Evolutionary conservation across 1,140 invertebrate genomes (phyloP).

Genomic region (Meloidogyne hapla): DNA sequence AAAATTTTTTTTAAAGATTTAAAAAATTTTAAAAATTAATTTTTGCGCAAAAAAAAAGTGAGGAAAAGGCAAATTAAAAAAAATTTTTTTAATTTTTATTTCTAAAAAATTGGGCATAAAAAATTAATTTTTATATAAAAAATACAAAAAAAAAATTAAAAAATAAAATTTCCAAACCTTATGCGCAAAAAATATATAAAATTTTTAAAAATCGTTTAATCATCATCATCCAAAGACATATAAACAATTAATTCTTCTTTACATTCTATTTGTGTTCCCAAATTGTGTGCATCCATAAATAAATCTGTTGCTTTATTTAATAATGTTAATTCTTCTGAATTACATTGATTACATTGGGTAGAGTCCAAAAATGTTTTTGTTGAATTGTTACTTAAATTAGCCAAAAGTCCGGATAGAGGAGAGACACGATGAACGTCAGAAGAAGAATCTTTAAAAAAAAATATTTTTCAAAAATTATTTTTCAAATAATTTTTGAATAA

Average conservation of each 20-base stretch:
- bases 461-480: not conserved
- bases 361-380: conserved; percentile 5
- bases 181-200: not conserved
- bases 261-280: conserved; percentile 34
- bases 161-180: not conserved
- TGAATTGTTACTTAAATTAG: not conserved
- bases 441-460: conserved; percentile 5
- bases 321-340: conserved; percentile 22
- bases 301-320: conserved; percentile 11
- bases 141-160: not conserved
- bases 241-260: conserved; percentile 32
- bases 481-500: too few species aligned
- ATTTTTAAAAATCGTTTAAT: not conserved
- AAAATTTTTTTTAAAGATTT: too few species aligned
- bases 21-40: too few species aligned
- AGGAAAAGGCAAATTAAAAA: too few species aligned
- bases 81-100: too few species aligned
- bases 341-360: not conserved
- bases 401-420: conserved; percentile 5
- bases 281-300: conserved; percentile 15
- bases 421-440: not conserved
- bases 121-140: too few species aligned
- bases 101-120: too few species aligned
- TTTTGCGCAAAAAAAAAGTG: too few species aligned
- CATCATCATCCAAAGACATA: conserved; percentile 12